A percentile compares a stretch with the other conserved stretches of the same genome.
Evolutionary conservation across 2,888 invertebrate species (phyloP).

Genomic region (Synanthedon formicaeformis): DNA sequence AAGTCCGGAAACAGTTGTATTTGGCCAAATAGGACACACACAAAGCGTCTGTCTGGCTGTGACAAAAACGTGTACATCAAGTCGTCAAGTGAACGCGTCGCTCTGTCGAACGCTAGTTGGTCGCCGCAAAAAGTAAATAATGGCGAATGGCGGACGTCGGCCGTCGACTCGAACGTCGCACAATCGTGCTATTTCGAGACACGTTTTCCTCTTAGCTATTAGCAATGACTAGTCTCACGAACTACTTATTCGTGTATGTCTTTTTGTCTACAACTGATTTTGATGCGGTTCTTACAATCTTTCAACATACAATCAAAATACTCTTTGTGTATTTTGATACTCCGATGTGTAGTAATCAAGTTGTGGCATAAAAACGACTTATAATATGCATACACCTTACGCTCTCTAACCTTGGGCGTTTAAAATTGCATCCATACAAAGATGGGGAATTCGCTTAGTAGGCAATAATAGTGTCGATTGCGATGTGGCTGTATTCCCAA

Average conservation of each 20-base stretch:
- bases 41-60: slow-evolving; percentile 35
- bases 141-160: slow-evolving; percentile 38
- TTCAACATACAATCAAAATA: neutral
- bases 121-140: slow-evolving; percentile 52
- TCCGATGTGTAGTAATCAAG: too few species aligned
- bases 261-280: slow-evolving; percentile 23
- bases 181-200: slow-evolving; percentile 55
- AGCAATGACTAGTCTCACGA: slow-evolving; percentile 26
- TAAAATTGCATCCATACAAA: too few species aligned
- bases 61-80: slow-evolving; percentile 35
- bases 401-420: slow-evolving; percentile 12
- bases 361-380: slow-evolving; percentile 2
- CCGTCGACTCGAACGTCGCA: slow-evolving; percentile 28
- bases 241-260: too few species aligned
- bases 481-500: too few species aligned
- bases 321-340: too few species aligned
- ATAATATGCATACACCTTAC: slow-evolving; percentile 23
- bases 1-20: slow-evolving; percentile 34
- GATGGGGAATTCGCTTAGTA: too few species aligned
- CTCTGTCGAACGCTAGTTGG: slow-evolving; percentile 26
- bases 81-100: slow-evolving; percentile 30
- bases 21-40: slow-evolving; percentile 34
- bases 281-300: neutral
- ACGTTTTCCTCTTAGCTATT: slow-evolving; percentile 55
- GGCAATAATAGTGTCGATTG: too few species aligned